A percentile compares a stretch with the other conserved stretches of the same genome.
Evolutionary conservation across 2,888 invertebrate species (phyloP).

Genomic region (Lepidonotus clava): DNA sequence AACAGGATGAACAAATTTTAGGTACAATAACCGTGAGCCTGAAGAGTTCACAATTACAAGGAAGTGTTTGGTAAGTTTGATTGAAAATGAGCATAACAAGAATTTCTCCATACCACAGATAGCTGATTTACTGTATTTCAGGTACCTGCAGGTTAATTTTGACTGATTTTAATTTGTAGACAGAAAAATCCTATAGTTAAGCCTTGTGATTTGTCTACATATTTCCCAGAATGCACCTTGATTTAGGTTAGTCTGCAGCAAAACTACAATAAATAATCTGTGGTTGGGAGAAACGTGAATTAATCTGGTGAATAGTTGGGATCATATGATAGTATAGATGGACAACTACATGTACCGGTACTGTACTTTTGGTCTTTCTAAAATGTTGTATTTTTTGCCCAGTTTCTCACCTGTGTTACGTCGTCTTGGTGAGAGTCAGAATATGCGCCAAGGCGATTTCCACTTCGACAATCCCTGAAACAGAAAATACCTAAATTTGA

Average conservation of each 20-base stretch:
- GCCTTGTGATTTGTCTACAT: background rate
- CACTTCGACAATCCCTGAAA: slow-evolving; percentile 54
- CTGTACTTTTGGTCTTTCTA: too few relatives aligned
- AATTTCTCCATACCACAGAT: background rate
- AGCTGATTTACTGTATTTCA: background rate
- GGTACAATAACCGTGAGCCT: background rate
- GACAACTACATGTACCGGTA: too few relatives aligned
- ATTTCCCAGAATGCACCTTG: background rate
- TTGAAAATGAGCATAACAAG: too few relatives aligned
- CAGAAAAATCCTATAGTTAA: background rate
- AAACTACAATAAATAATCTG: too few relatives aligned
- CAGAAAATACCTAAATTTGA: background rate
- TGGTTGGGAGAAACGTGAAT: too few relatives aligned
- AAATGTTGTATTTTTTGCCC: too few relatives aligned
- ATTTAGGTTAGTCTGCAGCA: too few relatives aligned
- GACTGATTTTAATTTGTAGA: background rate
- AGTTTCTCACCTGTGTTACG: slow-evolving; percentile 81
- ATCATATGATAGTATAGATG: too few relatives aligned
- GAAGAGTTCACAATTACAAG: too few relatives aligned
- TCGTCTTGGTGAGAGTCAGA: slow-evolving; percentile 58
- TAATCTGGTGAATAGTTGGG: too few relatives aligned
- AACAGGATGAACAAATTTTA: background rate
- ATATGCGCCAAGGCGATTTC: slow-evolving; percentile 46
- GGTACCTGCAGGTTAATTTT: background rate
- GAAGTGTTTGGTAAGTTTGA: too few relatives aligned